Conservation (phyloP, 2,888 invertebrate species). For the Diloba caeruleocephala region DNA sequence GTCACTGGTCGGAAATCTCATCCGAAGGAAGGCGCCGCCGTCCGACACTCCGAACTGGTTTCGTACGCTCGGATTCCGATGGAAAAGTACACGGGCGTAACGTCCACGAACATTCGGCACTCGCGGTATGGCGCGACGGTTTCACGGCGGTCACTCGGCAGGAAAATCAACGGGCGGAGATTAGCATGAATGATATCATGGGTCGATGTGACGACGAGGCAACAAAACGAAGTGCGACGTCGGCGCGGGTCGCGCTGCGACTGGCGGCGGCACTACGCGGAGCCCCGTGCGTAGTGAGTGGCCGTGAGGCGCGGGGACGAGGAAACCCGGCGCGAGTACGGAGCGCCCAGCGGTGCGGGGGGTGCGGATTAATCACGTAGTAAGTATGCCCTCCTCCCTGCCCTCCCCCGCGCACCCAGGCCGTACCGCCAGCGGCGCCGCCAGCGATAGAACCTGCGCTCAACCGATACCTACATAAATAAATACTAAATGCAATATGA, state of each 20-base stretch:
- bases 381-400: conserved; percentile 83
- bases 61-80: conserved; percentile 75
- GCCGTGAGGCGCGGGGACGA: conserved; percentile 89
- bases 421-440: conserved; percentile 60
- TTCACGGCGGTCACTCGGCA: conserved; percentile 82
- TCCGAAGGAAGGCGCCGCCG: conserved; percentile 75
- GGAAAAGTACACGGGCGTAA: conserved; percentile 82
- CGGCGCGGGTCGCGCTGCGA: conserved; percentile 87
- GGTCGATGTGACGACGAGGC: conserved; percentile 61
- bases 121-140: conserved; percentile 79
- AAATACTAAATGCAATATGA: conserved; percentile 85
- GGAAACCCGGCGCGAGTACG: conserved; percentile 89
- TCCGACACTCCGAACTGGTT: conserved; percentile 81
- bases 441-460: conserved; percentile 82
- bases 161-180: conserved; percentile 84
- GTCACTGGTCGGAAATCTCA: conserved; percentile 77
- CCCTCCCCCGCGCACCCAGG: conserved; percentile 70
- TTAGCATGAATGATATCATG: conserved; percentile 85
- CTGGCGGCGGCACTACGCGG: conserved; percentile 85
- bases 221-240: conserved; percentile 72
- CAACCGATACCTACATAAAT: conserved; percentile 86
- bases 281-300: conserved; percentile 88
- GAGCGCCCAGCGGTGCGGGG: conserved; percentile 75
- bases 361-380: conserved; percentile 87
- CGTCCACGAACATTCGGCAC: conserved; percentile 84